Conservation (phyloP, 2,888 invertebrate genomes). For the Bombylius discolor region DNA sequence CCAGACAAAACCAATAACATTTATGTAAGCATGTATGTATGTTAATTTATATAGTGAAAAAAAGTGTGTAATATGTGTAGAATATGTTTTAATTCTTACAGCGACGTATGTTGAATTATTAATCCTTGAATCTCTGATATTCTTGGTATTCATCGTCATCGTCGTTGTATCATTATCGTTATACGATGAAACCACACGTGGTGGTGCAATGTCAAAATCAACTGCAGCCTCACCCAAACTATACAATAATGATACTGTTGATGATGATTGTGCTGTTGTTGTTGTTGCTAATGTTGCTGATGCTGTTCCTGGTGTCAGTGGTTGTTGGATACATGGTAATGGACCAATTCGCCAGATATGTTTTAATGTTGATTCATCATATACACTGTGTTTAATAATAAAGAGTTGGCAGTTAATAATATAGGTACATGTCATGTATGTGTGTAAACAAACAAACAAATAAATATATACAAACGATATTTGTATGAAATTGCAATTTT, state of each 20-base stretch:
- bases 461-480: too few species aligned
- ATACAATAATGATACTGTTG: conserved; percentile 27
- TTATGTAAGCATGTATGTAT: too few species aligned
- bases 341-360: conserved; percentile 43
- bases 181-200: conserved; percentile 17
- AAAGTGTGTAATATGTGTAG: too few species aligned
- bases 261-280: conserved; percentile 12
- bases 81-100: conserved; percentile 8
- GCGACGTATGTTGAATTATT: conserved; percentile 11
- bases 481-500: too few species aligned
- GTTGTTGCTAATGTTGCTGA: conserved; percentile 11
- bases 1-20: too few species aligned
- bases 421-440: too few species aligned
- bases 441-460: too few species aligned
- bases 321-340: conserved; percentile 24
- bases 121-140: conserved; percentile 11
- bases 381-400: conserved; percentile 22
- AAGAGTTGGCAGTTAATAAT: too few species aligned
- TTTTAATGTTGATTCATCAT: conserved; percentile 31
- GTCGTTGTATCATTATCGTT: too few species aligned
- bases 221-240: conserved; percentile 74
- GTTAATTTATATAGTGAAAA: too few species aligned
- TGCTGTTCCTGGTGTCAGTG: conserved; percentile 22
- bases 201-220: conserved; percentile 70
- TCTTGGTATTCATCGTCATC: conserved; percentile 2